These are phyloP conservation scores for Tridacna crocea DNA, from an alignment of 2,888 invertebrate species.

Conservation along the genomic window DNA sequence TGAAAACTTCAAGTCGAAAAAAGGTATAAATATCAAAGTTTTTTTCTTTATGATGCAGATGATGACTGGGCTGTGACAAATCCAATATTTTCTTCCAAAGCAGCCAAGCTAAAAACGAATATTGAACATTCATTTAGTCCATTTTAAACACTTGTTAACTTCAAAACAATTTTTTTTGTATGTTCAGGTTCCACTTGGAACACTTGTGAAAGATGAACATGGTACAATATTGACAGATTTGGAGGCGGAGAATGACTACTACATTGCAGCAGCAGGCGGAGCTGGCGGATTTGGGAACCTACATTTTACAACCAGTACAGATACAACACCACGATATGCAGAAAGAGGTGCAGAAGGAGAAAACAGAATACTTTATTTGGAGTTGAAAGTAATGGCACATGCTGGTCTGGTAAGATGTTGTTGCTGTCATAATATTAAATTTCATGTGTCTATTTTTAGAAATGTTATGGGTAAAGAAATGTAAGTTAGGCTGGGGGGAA, in stretches of 20 bases:
- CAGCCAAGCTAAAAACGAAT: too few relatives aligned
- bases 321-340: conserved; percentile 92
- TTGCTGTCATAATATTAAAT: neutral
- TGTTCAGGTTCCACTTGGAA: conserved; percentile 91
- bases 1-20: too few relatives aligned
- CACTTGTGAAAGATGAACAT: conserved; percentile 87
- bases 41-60: neutral
- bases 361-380: conserved; percentile 87
- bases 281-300: conserved; percentile 98
- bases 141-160: neutral
- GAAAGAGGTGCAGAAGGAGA: conserved; percentile 96
- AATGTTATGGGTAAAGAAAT: too few relatives aligned
- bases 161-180: neutral
- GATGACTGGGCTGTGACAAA: too few relatives aligned
- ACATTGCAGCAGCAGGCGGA: conserved; percentile 97
- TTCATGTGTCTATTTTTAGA: too few relatives aligned
- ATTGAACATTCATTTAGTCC: neutral
- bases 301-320: conserved; percentile 92
- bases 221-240: conserved; percentile 90
- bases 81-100: too few relatives aligned
- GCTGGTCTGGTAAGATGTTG: conserved; percentile 87
- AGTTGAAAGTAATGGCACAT: conserved; percentile 96
- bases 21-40: too few relatives aligned
- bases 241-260: conserved; percentile 89
- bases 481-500: too few relatives aligned